phyloP scores from a whole-genome alignment of 92 coral and sea anemone genomes.

The Ricordea florida region DNA sequence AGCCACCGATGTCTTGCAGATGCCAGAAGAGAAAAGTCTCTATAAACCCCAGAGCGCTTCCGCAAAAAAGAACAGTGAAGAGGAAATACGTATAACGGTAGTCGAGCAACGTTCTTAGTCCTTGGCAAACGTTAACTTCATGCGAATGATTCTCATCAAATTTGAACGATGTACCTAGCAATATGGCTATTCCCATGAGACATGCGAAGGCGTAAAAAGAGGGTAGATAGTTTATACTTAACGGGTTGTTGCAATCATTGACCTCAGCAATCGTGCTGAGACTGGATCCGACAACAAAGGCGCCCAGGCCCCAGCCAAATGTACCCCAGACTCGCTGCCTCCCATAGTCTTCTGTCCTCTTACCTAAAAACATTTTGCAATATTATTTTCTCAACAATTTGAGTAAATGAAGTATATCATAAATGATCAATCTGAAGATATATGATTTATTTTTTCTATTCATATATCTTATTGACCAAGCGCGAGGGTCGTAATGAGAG shows the following conservation, averaged over 20 bases:
- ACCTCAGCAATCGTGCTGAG: conserved; percentile 74
- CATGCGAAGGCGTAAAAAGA: conserved; percentile 89
- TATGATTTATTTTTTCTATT: no score
- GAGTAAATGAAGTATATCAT: no score
- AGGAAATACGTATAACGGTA: conserved; percentile 69
- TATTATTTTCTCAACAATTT: no score
- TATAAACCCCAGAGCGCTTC: conserved; percentile 76
- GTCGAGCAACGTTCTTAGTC: conserved; percentile 35
- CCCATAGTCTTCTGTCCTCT: conserved; percentile 78
- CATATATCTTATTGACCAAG: no score
- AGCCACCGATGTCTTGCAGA: conserved; percentile 88
- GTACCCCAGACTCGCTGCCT: conserved; percentile 96
- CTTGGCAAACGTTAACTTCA: conserved; percentile 52
- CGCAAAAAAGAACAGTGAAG: conserved; percentile 76
- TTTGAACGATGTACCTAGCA: conserved; percentile 73
- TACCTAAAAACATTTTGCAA: conserved; percentile 65
- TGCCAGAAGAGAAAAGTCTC: conserved; percentile 94
- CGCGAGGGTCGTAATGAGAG: no score
- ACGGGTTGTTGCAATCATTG: conserved; percentile 77
- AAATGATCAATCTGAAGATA: no score
- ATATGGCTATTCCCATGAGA: conserved; percentile 82
- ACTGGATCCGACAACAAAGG: conserved; percentile 83
- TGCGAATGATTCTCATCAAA: conserved; percentile 61
- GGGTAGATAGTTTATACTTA: conserved; percentile 82
- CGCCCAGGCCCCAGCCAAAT: conserved; percentile 89